Conservation (phyloP, 2,888 invertebrate genomes). For the Lordiphosa andalusiaca region DNA sequence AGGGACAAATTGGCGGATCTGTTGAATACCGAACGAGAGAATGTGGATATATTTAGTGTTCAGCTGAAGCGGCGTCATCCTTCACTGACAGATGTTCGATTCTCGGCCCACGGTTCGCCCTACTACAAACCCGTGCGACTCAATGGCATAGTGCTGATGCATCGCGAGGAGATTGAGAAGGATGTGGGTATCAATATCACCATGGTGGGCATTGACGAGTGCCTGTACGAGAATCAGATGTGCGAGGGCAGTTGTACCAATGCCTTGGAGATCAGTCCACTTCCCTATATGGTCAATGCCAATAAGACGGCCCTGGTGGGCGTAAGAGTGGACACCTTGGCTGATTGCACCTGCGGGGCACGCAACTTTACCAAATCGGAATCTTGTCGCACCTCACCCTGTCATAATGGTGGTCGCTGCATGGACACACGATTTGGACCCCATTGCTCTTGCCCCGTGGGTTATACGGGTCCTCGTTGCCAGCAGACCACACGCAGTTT, state of each 20-base stretch:
- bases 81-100: slow-evolving; percentile 94
- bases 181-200: slow-evolving; percentile 97
- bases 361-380: slow-evolving; percentile 94
- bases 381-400: slow-evolving; percentile 93
- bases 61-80: slow-evolving; percentile 93
- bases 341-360: slow-evolving; percentile 96
- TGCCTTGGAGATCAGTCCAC: slow-evolving; percentile 91
- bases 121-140: slow-evolving; percentile 96
- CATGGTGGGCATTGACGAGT: slow-evolving; percentile 99
- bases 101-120: slow-evolving; percentile 96
- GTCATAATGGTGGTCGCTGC: slow-evolving; percentile 98
- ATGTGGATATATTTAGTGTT: slow-evolving; percentile 98
- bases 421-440: slow-evolving; percentile 93
- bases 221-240: slow-evolving; percentile 95
- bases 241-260: slow-evolving; percentile 98
- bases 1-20: slow-evolving; percentile 92
- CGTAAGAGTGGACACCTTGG: slow-evolving; percentile 94
- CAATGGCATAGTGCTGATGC: slow-evolving; percentile 96
- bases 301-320: slow-evolving; percentile 98
- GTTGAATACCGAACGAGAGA: slow-evolving; percentile 90
- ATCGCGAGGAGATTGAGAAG: slow-evolving; percentile 95
- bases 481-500: slow-evolving; percentile 98
- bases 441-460: slow-evolving; percentile 93
- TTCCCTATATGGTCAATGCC: slow-evolving; percentile 97
- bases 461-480: slow-evolving; percentile 97